Evolutionary conservation across 2,113 vertebrate genomes (phyloP), one percentile per base, ranked within the genome.

Genomic region (Thalassarche chlororhynchos): DNA sequence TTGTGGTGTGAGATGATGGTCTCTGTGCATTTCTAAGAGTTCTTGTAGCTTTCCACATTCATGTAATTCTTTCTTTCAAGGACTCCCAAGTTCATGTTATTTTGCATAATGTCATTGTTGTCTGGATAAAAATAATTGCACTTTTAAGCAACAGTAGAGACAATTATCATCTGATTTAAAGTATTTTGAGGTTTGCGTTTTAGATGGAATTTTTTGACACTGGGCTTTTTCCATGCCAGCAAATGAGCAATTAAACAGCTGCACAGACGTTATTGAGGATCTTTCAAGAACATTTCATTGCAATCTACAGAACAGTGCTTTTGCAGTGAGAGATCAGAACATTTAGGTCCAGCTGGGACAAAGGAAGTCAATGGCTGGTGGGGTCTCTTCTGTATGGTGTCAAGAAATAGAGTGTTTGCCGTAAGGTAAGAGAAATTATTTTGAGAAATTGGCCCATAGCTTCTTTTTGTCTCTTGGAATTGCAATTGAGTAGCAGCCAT

Each of bases 31-130:
- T 97, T 93, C 74, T 93, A 84, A 89, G 69, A 89, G 44, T 91
- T 93, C 74, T 87, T 75, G 52, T 74, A 91, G 89, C 78, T 91
- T 94, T 95, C 46, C 72, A 85, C 84, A 21, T 89, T 92, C 72
- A 65, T 91, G 90, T 78, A 94, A 89, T 87, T 93, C 92, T 82
- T 94, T 89, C 51, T 95, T 87, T 93, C 91, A 91, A 96, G 84
- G 86, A 51, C 70, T 92, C 70, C 46, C 44, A 79, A 91, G 89
- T 96, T 94, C 84, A 87, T 69, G n/a, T 57, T 92, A 49, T 91
- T 97, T 95, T 96, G 65, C 80, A 87, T 84, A 96, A 87, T 95
- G 65, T 62, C 77, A 64, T 51, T 94, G 36, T 83, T 93, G 80
- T 70, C 69, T 94, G 93, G 70, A 57, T 87, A 82, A 87, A 94